A percentile compares a stretch with the other conserved stretches of the same genome.
Conservation (phyloP, 2,797 vertebrate species). For the Holocentrus rufus region DNA sequence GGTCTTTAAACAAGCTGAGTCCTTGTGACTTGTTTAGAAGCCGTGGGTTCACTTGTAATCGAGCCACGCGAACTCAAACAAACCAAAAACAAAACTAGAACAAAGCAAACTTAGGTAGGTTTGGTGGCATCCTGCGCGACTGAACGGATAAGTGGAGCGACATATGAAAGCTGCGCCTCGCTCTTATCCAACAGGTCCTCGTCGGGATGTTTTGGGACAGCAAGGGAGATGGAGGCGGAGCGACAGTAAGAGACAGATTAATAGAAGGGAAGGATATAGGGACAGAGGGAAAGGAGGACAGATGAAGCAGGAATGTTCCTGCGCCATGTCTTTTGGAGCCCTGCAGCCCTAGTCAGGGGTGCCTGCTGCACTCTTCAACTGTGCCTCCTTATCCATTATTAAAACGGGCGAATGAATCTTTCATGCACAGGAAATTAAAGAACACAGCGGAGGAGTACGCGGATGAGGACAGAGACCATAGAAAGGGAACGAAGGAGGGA, state of each 20-base stretch:
- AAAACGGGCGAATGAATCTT: slow-evolving; percentile 77
- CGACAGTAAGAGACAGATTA: slow-evolving; percentile 48
- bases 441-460: slow-evolving; percentile 58
- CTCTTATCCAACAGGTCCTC: slow-evolving; percentile 24
- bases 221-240: slow-evolving; percentile 16
- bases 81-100: no score
- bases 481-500: slow-evolving; percentile 27
- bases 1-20: no score
- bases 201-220: slow-evolving; percentile 27
- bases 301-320: slow-evolving; percentile 47
- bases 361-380: slow-evolving; percentile 69
- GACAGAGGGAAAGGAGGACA: slow-evolving; percentile 35
- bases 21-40: no score
- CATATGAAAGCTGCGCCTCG: background rate
- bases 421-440: slow-evolving; percentile 81
- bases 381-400: slow-evolving; percentile 76
- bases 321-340: slow-evolving; percentile 59
- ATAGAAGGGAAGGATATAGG: slow-evolving; percentile 23
- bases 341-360: slow-evolving; percentile 41
- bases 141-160: no score
- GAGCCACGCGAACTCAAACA: no score
- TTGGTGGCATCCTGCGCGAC: no score
- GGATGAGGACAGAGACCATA: slow-evolving; percentile 49
- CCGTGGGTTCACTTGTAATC: no score
- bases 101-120: no score